A percentile compares a stretch with the other conserved stretches of the same genome.
Conservation (phyloP, 2,113 vertebrate species). For the Bubo scandiacus region DNA sequence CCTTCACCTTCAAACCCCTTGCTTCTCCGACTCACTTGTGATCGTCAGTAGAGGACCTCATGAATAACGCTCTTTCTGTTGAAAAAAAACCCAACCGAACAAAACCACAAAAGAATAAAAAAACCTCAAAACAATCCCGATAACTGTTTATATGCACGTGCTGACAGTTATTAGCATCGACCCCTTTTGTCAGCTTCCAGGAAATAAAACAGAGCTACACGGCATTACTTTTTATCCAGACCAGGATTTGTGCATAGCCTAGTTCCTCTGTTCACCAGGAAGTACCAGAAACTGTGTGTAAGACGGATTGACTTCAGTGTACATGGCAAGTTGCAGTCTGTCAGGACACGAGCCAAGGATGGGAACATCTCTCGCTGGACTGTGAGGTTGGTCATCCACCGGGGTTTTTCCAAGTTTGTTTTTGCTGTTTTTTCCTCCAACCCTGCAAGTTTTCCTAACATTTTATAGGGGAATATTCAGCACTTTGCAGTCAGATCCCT, state of each 20-base stretch:
- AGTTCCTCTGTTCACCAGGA: not conserved
- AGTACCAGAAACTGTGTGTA: not conserved
- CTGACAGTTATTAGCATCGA: constrained; percentile 15
- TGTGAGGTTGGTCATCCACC: constrained; percentile 34
- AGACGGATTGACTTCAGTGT: constrained; percentile 12
- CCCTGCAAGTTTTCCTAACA: not conserved
- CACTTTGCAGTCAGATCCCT: not conserved
- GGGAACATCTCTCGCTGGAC: constrained; percentile 35
- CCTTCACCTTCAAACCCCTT: not conserved
- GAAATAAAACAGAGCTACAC: not conserved
- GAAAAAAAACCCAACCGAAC: not conserved
- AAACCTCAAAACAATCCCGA: not conserved
- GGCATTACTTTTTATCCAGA: not conserved
- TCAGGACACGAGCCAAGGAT: constrained; percentile 39
- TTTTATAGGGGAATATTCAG: not conserved
- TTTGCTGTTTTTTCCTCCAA: not conserved
- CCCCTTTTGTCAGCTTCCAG: constrained; percentile 16
- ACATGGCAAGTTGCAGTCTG: constrained; percentile 24
- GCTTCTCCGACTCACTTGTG: constrained; percentile 40
- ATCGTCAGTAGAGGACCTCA: constrained; percentile 48
- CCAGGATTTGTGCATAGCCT: not conserved
- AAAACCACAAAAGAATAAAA: not conserved
- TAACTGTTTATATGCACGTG: not conserved
- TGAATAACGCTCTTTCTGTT: constrained; percentile 23
- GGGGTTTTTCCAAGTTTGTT: not conserved